phyloP scores from a whole-genome alignment of 2,888 invertebrate genomes.

The Ormyrus labotus region DNA sequence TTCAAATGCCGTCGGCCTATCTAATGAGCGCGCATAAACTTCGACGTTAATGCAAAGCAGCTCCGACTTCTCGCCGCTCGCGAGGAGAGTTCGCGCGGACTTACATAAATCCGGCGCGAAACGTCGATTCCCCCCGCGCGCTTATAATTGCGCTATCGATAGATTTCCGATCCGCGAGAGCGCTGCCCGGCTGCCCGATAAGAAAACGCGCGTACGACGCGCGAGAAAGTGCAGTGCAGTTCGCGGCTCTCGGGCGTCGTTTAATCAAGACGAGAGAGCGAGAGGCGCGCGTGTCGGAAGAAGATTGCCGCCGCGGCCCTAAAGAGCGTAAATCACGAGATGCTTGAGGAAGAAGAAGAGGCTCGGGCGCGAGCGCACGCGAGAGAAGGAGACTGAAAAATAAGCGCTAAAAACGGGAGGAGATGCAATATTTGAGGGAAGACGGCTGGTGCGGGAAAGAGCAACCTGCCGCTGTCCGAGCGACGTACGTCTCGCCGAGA shows the following conservation, averaged over 20 bases:
- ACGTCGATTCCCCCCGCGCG: conserved; percentile 10
- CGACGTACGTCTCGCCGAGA: background rate
- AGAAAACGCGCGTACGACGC: background rate
- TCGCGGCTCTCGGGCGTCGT: background rate
- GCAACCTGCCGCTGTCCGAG: conserved; percentile 11
- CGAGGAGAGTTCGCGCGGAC: background rate
- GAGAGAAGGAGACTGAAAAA: background rate
- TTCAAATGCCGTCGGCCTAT: conserved; percentile 1
- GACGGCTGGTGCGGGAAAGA: background rate
- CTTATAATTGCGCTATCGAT: conserved; percentile 37
- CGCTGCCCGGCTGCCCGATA: background rate
- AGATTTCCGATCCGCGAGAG: background rate
- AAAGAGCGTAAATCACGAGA: conserved; percentile 43
- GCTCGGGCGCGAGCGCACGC: background rate
- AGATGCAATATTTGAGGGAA: background rate
- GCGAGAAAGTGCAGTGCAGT: background rate
- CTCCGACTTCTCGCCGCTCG: background rate
- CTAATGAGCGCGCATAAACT: background rate
- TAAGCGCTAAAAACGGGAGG: conserved; percentile 1
- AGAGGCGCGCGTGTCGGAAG: conserved; percentile 22
- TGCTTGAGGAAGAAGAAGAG: conserved; percentile 9
- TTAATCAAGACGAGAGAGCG: conserved; percentile 36
- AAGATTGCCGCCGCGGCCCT: conserved; percentile 21
- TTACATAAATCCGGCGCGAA: background rate
- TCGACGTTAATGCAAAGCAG: background rate